Conservation (phyloP, 2,797 vertebrate genomes). For the Strix occidentalis region DNA sequence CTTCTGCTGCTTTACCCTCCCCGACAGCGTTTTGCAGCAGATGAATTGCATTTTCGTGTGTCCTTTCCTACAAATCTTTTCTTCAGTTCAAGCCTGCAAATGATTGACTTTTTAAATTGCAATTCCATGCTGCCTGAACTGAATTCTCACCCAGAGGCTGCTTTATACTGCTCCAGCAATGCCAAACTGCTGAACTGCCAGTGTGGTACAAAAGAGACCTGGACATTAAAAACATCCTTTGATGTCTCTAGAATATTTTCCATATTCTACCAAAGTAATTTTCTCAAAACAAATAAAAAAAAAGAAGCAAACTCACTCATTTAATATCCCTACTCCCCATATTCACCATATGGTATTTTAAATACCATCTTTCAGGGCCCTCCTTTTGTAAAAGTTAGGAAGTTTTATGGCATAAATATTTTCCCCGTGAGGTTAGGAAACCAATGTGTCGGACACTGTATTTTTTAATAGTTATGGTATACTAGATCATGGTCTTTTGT, state of each 20-base stretch:
- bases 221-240: neutral
- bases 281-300: neutral
- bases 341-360: neutral
- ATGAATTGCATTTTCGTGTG: neutral
- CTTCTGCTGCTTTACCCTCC: neutral
- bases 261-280: neutral
- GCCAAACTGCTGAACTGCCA: neutral
- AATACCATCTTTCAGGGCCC: neutral
- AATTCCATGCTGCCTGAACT: neutral
- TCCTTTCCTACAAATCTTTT: neutral
- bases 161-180: neutral
- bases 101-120: conserved; percentile 5
- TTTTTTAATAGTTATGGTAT: conserved; percentile 44
- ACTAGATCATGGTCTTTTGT: conserved; percentile 44
- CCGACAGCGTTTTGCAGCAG: neutral
- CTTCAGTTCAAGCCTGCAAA: neutral
- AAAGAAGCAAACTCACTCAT: neutral
- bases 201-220: neutral
- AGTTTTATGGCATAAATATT: conserved; percentile 37
- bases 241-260: neutral
- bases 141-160: neutral
- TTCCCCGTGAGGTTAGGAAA: conserved; percentile 27
- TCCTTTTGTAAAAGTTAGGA: neutral
- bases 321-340: neutral
- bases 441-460: neutral